Base-by-base conservation (phyloP, 2,113 vertebrate species). In the Myotis yumanensis region DNA sequence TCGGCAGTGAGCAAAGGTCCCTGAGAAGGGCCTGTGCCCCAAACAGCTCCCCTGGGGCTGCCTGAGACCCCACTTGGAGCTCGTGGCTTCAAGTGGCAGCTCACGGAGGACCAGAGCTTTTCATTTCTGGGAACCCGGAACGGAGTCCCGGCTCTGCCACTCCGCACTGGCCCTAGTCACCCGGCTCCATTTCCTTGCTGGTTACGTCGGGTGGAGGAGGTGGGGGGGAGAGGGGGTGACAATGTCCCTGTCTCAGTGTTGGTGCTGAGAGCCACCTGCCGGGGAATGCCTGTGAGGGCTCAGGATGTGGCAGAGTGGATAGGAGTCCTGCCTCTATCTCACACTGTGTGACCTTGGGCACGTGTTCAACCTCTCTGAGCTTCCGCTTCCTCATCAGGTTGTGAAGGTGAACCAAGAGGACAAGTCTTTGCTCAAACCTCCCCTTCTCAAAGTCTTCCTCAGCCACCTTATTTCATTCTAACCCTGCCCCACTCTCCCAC, bases 401-500 rank as follows among this genome's bases (percentile, higher is more conserved):
- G 32, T 79, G 48, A 51, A 20, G 18, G 23, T 30, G 54, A 83
- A 82, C 72, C 52, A 73, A 59, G 15, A 57, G 4, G 59, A 46
- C 28, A 57, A 35, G 72, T 28, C 72, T n/a, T 76, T 79, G 82
- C 35, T 68, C 62, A n/a, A 69, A 20, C 11, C 22, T 59, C 2
- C 0, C 18, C 79, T 48, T 76, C 68, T 62, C 68, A 68, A 73
- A 48, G 48, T 51, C 59, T n/a, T 86, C 30, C 59, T 51, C 1
- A 3, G 28, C 11, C 35, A 35, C 59, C 18, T 88, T 32, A n/a
- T n/a, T 62, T 48, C 12, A 48, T 88, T 88, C 9, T 37, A 22
- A 28, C 64, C 16, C 59, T 11, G 25, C 17, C 10, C 22, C 2
- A 2, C 5, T 3, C 14, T 23, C 40, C 15, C 7, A 20, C 0